Conservation (phyloP, 1,140 invertebrate genomes). For the Stenopsyche tienmushanensis region DNA sequence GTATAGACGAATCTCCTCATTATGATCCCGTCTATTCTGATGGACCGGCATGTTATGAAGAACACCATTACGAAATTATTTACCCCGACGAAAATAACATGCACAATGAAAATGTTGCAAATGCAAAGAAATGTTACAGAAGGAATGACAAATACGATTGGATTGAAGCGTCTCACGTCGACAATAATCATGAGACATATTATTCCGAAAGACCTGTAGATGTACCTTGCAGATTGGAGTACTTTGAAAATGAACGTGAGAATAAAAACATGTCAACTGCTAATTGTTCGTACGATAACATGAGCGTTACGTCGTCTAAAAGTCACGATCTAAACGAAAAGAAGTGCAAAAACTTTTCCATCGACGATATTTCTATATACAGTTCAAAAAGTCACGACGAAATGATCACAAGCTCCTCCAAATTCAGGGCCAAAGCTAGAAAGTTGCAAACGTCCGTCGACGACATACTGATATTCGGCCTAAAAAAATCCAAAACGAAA, state of each 20-base stretch:
- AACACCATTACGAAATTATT: constrained; percentile 52
- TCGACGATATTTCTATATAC: constrained; percentile 56
- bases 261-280: constrained; percentile 39
- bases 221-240: constrained; percentile 43
- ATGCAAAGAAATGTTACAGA: constrained; percentile 25
- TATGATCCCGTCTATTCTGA: constrained; percentile 54
- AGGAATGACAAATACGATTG: constrained; percentile 29
- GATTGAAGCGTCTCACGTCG: constrained; percentile 10
- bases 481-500: constrained; percentile 43
- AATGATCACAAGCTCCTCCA: constrained; percentile 44
- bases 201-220: constrained; percentile 45
- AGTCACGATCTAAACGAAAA: constrained; percentile 45
- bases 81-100: constrained; percentile 39
- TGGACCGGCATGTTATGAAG: constrained; percentile 43
- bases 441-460: constrained; percentile 50
- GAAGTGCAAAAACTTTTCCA: constrained; percentile 44
- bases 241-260: constrained; percentile 36
- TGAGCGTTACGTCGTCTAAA: constrained; percentile 49
- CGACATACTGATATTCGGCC: constrained; percentile 52
- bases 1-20: constrained; percentile 24
- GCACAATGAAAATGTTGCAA: constrained; percentile 36
- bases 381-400: constrained; percentile 57
- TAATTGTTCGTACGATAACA: constrained; percentile 45
- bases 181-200: background rate
- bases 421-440: constrained; percentile 41